A percentile compares a stretch with the other conserved stretches of the same genome.
These are phyloP conservation scores for Callithrix jacchus DNA, from an alignment of 2,113 vertebrate species.

Conservation along the genomic window DNA sequence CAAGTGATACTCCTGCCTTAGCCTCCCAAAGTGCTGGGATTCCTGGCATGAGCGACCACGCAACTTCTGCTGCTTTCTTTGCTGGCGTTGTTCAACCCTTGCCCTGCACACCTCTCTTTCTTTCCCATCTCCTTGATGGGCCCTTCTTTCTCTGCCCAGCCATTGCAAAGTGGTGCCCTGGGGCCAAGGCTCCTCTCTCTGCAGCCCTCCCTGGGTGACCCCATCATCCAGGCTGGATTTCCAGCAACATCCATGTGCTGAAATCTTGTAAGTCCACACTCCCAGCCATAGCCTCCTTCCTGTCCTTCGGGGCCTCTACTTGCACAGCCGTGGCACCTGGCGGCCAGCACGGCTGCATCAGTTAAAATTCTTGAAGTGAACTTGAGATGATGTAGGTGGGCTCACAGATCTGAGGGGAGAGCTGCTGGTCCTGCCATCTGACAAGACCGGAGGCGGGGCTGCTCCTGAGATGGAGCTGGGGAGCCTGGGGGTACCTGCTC, in stretches of 20 bases:
- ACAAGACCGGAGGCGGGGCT: background rate
- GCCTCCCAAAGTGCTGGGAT: no score
- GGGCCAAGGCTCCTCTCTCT: background rate
- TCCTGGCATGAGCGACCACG: no score
- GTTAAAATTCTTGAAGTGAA: background rate
- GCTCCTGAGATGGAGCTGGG: background rate
- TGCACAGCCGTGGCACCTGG: background rate
- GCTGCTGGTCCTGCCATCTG: background rate
- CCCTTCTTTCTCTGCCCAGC: background rate
- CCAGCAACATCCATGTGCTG: accelerated
- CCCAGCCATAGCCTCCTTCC: background rate
- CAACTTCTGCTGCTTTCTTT: no score
- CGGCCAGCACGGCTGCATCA: accelerated
- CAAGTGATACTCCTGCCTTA: no score
- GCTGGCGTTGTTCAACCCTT: background rate
- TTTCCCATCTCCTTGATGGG: accelerated
- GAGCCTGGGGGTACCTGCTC: background rate
- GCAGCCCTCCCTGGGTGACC: accelerated
- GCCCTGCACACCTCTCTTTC: accelerated
- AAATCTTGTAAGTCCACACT: background rate
- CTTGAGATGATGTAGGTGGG: background rate
- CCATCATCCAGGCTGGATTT: no score
- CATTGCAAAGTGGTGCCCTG: no score
- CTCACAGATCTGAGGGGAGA: background rate
- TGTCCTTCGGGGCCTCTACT: background rate